Conservation (phyloP, 2,797 vertebrate genomes). For the Betta splendens region DNA sequence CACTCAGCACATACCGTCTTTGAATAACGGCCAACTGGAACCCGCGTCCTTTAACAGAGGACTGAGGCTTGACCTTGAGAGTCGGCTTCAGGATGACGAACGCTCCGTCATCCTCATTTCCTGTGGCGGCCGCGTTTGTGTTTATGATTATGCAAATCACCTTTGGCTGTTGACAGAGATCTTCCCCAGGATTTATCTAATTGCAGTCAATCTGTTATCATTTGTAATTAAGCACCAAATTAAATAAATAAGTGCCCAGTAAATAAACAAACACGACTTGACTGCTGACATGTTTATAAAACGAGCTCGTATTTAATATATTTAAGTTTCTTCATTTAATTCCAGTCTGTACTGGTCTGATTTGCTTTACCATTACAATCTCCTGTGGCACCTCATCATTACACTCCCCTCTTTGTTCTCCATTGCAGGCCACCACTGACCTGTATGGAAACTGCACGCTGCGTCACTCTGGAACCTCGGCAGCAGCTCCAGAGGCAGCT, state of each 20-base stretch:
- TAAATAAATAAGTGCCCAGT: conserved; percentile 52
- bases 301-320: background rate
- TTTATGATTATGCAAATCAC: conserved; percentile 70
- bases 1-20: background rate
- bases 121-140: conserved; percentile 48
- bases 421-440: conserved; percentile 95
- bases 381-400: background rate
- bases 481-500: conserved; percentile 96
- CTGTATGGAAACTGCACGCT: conserved; percentile 98
- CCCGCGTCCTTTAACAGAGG: background rate
- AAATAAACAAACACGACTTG: conserved; percentile 37
- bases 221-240: conserved; percentile 70
- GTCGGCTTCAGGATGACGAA: conserved; percentile 5
- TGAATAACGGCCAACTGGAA: conserved; percentile 14
- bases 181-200: conserved; percentile 65
- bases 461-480: conserved; percentile 97
- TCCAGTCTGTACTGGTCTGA: no score
- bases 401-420: conserved; percentile 25
- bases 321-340: no score
- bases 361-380: no score
- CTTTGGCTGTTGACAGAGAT: conserved; percentile 71
- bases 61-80: conserved; percentile 20
- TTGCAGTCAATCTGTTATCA: conserved; percentile 68
- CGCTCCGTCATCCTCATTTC: conserved; percentile 4
- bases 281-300: conserved; percentile 6